phyloP scores from a whole-genome alignment of 2,797 vertebrate genomes.

The Poecilia wingei region DNA sequence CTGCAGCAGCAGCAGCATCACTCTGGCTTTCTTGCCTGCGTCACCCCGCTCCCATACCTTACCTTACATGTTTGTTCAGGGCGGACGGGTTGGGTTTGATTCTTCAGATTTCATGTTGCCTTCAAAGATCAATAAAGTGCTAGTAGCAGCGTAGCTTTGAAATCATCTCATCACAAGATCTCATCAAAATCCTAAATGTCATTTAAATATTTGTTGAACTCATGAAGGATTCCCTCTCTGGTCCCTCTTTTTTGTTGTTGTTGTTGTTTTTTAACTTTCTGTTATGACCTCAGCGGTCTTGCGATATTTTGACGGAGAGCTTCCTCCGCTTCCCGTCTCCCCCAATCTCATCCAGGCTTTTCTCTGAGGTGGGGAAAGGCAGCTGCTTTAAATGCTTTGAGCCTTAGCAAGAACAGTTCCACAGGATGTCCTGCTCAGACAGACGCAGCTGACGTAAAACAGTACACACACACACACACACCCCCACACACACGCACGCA shows the following conservation, averaged over 20 bases:
- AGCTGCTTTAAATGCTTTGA: slow-evolving; percentile 64
- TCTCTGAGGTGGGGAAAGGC: slow-evolving; percentile 33
- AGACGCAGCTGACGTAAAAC: slow-evolving; percentile 74
- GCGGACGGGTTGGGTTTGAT: not conserved
- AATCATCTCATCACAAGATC: not conserved
- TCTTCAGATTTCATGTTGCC: not conserved
- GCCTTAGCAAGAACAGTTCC: slow-evolving; percentile 61
- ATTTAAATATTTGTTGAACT: not conserved
- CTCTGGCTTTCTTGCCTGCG: slow-evolving; percentile 64
- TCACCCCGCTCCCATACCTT: slow-evolving; percentile 44
- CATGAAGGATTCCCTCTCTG: slow-evolving; percentile 14
- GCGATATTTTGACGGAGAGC: slow-evolving; percentile 13
- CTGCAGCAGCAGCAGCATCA: slow-evolving; percentile 49
- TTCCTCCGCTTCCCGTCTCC: not conserved
- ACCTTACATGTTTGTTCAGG: slow-evolving; percentile 11
- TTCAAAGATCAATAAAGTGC: not conserved
- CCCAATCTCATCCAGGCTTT: slow-evolving; percentile 1
- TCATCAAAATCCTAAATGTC: not conserved
- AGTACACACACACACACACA: slow-evolving; percentile 26
- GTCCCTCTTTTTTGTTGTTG: not conserved
- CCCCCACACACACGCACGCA: slow-evolving; percentile 21
- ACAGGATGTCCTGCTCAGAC: slow-evolving; percentile 75
- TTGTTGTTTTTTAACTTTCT: not conserved
- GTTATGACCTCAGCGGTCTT: slow-evolving; percentile 11
- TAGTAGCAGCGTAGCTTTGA: not conserved